Conservation (phyloP, 1,140 invertebrate genomes). For the Drosophila mauritiana region DNA sequence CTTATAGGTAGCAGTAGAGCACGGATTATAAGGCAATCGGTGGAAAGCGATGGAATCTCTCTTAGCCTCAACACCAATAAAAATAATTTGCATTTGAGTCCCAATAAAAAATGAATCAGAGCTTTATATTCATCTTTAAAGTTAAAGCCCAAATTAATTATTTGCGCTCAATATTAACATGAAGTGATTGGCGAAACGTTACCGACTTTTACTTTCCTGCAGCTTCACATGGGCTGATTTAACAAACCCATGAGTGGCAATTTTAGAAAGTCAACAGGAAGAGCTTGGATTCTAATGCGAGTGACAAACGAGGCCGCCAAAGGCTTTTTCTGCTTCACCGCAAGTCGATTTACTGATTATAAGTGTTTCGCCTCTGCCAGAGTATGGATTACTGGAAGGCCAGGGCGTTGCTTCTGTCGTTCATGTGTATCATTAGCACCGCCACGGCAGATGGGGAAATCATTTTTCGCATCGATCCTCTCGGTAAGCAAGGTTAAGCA, state of each 20-base stretch:
- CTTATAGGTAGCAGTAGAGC: no score
- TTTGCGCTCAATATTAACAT: no score
- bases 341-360: constrained; percentile 7
- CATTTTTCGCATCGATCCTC: constrained; percentile 78
- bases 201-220: not conserved
- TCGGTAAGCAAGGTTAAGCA: constrained; percentile 56
- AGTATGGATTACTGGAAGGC: constrained; percentile 71
- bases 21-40: no score
- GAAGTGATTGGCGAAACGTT: not conserved
- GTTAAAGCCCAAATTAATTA: no score
- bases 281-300: constrained; percentile 25
- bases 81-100: no score
- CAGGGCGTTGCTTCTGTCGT: constrained; percentile 51
- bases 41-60: no score
- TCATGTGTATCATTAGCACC: constrained; percentile 59
- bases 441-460: constrained; percentile 64
- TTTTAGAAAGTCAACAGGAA: not conserved
- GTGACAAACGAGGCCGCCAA: constrained; percentile 17
- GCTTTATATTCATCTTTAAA: no score
- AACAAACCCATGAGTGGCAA: constrained; percentile 29
- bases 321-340: constrained; percentile 8
- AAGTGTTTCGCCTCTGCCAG: constrained; percentile 18
- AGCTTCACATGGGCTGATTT: not conserved
- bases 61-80: no score
- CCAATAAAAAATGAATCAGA: no score